Evolutionary conservation across 2,797 vertebrate species (phyloP).

Genomic region (Sebastes paucispinis): DNA sequence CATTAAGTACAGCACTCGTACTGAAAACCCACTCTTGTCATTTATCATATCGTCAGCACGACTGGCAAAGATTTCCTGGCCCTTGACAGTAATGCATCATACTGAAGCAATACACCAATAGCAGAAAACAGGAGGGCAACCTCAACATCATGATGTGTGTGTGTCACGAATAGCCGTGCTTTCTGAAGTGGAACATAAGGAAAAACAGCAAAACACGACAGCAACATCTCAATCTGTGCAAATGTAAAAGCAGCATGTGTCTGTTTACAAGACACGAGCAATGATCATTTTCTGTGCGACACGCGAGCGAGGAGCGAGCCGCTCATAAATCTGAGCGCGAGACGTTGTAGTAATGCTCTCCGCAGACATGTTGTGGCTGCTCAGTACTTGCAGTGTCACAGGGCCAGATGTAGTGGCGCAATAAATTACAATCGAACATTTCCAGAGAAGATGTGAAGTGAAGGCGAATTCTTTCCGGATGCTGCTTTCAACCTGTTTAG

Average conservation of each 20-base stretch:
- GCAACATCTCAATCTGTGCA: constrained; percentile 33
- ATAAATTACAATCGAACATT: constrained; percentile 67
- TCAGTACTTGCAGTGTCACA: constrained; percentile 55
- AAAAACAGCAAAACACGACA: constrained; percentile 7
- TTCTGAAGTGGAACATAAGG: neutral
- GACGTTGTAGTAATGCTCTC: constrained; percentile 69
- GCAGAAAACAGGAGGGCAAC: constrained; percentile 3
- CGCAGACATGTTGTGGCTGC: constrained; percentile 77
- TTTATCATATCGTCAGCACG: constrained; percentile 67
- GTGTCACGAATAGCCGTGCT: neutral
- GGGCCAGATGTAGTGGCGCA: constrained; percentile 62
- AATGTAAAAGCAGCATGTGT: constrained; percentile 52
- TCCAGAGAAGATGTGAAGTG: constrained; percentile 58
- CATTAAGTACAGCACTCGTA: constrained; percentile 53
- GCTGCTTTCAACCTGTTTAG: constrained; percentile 23
- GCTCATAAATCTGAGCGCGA: constrained; percentile 74
- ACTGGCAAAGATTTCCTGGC: constrained; percentile 30
- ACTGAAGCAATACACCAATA: constrained; percentile 3
- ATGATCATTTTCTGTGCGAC: constrained; percentile 58
- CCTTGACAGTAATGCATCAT: constrained; percentile 29
- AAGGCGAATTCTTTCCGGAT: constrained; percentile 15
- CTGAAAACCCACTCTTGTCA: constrained; percentile 55
- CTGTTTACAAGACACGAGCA: constrained; percentile 65
- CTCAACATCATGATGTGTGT: neutral
- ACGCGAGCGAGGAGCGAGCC: constrained; percentile 45